Conservation (phyloP, 1,140 invertebrate species). For the Batillaria attramentaria region DNA sequence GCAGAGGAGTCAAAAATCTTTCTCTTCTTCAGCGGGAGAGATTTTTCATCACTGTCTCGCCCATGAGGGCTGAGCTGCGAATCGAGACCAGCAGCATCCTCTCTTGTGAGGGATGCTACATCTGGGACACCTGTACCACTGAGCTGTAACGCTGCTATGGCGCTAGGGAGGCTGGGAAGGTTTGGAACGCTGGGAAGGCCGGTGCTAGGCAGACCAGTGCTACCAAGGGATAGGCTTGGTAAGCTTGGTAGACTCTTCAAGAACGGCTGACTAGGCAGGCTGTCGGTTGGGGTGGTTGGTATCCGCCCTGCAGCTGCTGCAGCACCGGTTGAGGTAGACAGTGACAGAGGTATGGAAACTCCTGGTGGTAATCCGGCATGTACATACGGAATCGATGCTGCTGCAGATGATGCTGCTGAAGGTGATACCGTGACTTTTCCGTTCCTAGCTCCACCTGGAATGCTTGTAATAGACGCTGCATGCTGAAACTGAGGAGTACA, state of each 20-base stretch:
- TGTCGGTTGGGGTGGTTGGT: background rate
- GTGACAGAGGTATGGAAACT: background rate
- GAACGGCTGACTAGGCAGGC: background rate
- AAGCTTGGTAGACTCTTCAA: constrained; percentile 3
- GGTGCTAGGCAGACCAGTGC: constrained; percentile 4
- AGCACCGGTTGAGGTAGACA: background rate
- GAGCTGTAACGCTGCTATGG: constrained; percentile 23
- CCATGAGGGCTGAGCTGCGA: constrained; percentile 15
- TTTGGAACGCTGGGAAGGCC: constrained; percentile 23
- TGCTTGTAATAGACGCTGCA: no score
- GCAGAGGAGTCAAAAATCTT: constrained; percentile 16
- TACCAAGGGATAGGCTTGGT: background rate
- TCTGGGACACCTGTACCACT: background rate
- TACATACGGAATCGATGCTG: no score
- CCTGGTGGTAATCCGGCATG: no score
- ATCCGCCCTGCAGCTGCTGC: no score
- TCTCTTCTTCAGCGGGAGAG: constrained; percentile 40
- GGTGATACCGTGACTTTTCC: no score
- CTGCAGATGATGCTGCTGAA: no score
- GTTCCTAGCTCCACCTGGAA: no score
- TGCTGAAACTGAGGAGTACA: no score
- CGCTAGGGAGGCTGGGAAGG: constrained; percentile 24
- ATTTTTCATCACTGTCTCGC: constrained; percentile 38
- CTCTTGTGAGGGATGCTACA: background rate
- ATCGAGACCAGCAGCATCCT: background rate